Evolutionary conservation across 2,797 vertebrate species (phyloP).

Genomic region (Gastrophryne carolinensis): DNA sequence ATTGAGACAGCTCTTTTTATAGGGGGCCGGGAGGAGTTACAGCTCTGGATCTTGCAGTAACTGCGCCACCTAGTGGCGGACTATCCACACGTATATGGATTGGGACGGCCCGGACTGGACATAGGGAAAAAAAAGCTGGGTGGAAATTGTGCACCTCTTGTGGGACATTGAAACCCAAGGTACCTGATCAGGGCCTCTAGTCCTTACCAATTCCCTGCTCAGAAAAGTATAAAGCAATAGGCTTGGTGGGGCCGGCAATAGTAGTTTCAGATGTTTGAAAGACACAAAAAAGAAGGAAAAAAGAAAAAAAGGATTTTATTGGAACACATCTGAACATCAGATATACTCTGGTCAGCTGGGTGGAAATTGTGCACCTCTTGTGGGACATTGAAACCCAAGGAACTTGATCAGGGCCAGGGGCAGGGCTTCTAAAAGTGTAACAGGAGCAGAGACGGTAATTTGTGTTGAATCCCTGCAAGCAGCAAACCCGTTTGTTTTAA

Average conservation of each 20-base stretch:
- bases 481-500: conserved; percentile 23
- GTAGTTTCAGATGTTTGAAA: conserved; percentile 16
- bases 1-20: no score
- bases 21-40: no score
- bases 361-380: conserved; percentile 87
- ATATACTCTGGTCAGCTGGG: conserved; percentile 85
- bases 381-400: conserved; percentile 78
- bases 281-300: conserved; percentile 39
- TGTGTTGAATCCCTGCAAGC: conserved; percentile 36
- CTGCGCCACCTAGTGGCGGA: no score
- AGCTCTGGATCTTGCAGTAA: no score
- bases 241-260: no score
- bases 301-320: conserved; percentile 76
- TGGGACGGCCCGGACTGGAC: no score
- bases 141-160: conserved; percentile 87
- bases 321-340: conserved; percentile 91
- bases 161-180: conserved; percentile 78
- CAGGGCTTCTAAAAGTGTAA: conserved; percentile 3
- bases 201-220: no score
- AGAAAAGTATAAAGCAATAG: no score
- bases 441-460: conserved; percentile 2
- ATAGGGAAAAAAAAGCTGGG: no score
- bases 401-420: conserved; percentile 60
- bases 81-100: no score
- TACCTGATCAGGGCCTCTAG: conserved; percentile 61